Percentiles rank a stretch among this genome's conserved stretches.
Evolutionary conservation across 2,797 vertebrate genomes (phyloP).

Genomic region (Neostethus bicornis): DNA sequence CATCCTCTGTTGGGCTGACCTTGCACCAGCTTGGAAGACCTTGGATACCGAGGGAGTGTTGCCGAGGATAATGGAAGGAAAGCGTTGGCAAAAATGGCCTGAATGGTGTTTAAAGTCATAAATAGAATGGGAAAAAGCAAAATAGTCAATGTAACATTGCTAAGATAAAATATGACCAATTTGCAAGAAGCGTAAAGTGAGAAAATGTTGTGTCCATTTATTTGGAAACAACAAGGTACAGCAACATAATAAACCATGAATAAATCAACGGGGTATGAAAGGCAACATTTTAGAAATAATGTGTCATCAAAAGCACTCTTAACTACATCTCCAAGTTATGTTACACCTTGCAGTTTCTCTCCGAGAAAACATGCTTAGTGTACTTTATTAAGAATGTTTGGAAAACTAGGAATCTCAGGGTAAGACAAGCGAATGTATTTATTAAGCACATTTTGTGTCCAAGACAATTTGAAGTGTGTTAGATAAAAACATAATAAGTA

Average conservation of each 20-base stretch:
- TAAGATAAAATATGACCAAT: slow-evolving; percentile 25
- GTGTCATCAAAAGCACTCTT: slow-evolving; percentile 65
- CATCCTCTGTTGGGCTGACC: slow-evolving; percentile 58
- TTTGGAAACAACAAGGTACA: slow-evolving; percentile 38
- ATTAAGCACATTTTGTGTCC: no score
- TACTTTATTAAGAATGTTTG: no score
- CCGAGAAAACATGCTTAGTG: slow-evolving; percentile 31
- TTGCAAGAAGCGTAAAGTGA: slow-evolving; percentile 10
- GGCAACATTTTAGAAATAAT: slow-evolving; percentile 69
- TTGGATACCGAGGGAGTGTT: slow-evolving; percentile 58
- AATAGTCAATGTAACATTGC: slow-evolving; percentile 13
- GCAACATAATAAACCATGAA: slow-evolving; percentile 56
- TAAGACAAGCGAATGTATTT: no score
- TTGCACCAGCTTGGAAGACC: slow-evolving; percentile 71
- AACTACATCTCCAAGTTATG: slow-evolving; percentile 54
- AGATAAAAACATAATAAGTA: no score
- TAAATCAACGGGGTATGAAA: slow-evolving; percentile 67
- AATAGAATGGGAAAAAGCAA: slow-evolving; percentile 8
- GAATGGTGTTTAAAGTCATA: background rate
- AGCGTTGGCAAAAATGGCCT: slow-evolving; percentile 30
- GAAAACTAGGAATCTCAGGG: no score
- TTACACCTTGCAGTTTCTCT: slow-evolving; percentile 19
- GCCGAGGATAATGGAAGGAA: slow-evolving; percentile 56
- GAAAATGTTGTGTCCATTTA: slow-evolving; percentile 31
- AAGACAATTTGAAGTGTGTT: no score